Evolutionary conservation across 2,113 vertebrate genomes (phyloP), one percentile per base, ranked within the genome.

Genomic region (Gorsachius goisagi): DNA sequence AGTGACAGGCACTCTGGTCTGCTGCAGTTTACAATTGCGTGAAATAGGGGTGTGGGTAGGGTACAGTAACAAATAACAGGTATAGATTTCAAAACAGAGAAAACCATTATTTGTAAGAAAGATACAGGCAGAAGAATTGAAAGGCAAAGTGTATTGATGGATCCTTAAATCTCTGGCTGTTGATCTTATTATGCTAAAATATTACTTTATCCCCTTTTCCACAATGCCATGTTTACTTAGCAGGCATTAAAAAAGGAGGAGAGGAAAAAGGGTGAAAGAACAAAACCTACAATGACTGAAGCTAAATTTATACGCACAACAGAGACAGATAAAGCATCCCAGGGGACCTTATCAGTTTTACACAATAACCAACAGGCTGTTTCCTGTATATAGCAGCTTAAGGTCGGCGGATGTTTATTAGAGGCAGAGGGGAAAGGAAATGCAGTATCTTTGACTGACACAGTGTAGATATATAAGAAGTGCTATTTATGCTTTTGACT

Each of bases 281-380:
- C 94, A 97, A 92, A 97, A 95, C 85, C 77, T 58, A 89, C 95
- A 89, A 80, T 83, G 87, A 92, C 87, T 94, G 81, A 83, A 92
- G 86, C 93, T 95, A 97, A 95, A 95, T 97, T 96, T 97, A 89
- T 88, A 96, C 1, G 0, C 67, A 73, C 93, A 96, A 93, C 92
- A 91, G 92, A 96, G 91, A 89, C 88, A 95, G 95, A 92, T 97
- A 97, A 97, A 97, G 84, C 63, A 85, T 85, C 97, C 87, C 96
- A 79, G 63, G 89, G 81, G 97, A 93, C 94, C 91, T 97, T 97
- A 97, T 96, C 96, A 96, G 95, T 91, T 96, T 92, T 95, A 95
- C 92, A 97, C 97, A 97, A 97, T 95, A 97, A 95, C 94, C 94
- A 96, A 96, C 95, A 97, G 95, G 94, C 97, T 94, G 91, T 80